phyloP scores from a whole-genome alignment of 1,140 invertebrate genomes.

The Scaptomyza montana region DNA sequence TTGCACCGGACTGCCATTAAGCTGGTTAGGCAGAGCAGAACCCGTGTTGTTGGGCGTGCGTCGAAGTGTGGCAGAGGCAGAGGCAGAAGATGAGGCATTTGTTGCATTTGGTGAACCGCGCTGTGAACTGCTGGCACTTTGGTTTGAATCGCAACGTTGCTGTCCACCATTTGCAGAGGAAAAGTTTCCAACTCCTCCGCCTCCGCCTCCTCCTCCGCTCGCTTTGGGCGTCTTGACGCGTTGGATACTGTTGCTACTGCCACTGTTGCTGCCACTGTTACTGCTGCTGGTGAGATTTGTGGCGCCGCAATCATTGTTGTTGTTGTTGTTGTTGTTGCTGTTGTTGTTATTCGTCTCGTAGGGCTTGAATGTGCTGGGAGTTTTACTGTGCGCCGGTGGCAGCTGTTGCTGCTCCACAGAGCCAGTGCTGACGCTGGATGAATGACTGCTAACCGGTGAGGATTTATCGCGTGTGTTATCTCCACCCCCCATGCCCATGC shows the following conservation, averaged over 20 bases:
- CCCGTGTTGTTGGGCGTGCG: conserved; percentile 57
- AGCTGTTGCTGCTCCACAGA: conserved; percentile 82
- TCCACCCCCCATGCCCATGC: conserved; percentile 25
- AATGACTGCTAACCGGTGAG: conserved; percentile 84
- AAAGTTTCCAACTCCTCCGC: not conserved
- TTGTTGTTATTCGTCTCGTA: conserved; percentile 86
- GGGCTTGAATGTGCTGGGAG: conserved; percentile 86
- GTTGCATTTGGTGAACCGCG: conserved; percentile 68
- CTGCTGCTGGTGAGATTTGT: conserved; percentile 9
- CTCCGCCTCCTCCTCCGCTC: not conserved
- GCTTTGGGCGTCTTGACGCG: conserved; percentile 72
- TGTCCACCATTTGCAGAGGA: conserved; percentile 54
- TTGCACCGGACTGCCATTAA: conserved; percentile 75
- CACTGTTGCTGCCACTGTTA: conserved; percentile 79
- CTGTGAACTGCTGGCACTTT: conserved; percentile 83
- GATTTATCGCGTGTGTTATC: conserved; percentile 86
- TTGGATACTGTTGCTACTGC: conserved; percentile 60
- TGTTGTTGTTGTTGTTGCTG: conserved; percentile 60
- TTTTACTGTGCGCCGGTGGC: conserved; percentile 63
- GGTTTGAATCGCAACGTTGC: conserved; percentile 82
- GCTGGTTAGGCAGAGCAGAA: conserved; percentile 28
- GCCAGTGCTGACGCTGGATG: conserved; percentile 77
- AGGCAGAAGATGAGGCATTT: conserved; percentile 1
- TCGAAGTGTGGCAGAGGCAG: conserved; percentile 35
- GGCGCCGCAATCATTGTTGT: not conserved